Percentiles rank a stretch among this genome's conserved stretches.
Evolutionary conservation across 2,888 invertebrate species (phyloP).

Genomic region (Polydrusus tereticollis): DNA sequence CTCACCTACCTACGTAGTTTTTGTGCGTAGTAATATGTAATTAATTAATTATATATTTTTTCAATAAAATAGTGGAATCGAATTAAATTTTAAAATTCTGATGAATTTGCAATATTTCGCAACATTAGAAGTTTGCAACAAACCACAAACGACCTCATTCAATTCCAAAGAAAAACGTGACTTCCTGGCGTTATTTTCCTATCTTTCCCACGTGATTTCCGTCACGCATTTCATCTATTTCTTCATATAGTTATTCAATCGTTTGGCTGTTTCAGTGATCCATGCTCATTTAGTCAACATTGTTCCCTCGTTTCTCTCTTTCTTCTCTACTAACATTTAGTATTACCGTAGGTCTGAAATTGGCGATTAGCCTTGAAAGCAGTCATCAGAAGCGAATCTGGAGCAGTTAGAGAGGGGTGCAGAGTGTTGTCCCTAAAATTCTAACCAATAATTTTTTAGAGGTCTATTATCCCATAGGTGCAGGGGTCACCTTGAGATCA

Average conservation of each 20-base stretch:
- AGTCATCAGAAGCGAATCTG: neutral
- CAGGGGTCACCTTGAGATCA: slow-evolving; percentile 44
- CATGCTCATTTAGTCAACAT: neutral
- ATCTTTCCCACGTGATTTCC: neutral
- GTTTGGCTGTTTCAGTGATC: neutral
- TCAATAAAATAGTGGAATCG: too few species aligned
- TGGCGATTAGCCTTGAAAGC: neutral
- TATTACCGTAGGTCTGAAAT: neutral
- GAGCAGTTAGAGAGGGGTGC: neutral
- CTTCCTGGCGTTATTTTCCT: neutral
- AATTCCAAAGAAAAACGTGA: neutral
- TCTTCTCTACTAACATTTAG: neutral
- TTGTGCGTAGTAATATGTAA: too few species aligned
- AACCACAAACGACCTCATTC: neutral
- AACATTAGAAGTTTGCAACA: neutral
- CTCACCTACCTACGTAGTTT: too few species aligned
- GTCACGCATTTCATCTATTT: slow-evolving; percentile 7
- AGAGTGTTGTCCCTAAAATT: neutral
- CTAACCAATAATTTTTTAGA: slow-evolving; percentile 27
- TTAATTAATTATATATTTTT: too few species aligned
- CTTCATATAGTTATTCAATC: neutral
- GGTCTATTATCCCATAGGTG: slow-evolving; percentile 21
- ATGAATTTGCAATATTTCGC: neutral
- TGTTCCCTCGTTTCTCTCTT: neutral
- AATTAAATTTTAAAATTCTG: too few species aligned